phyloP scores from a whole-genome alignment of 2,797 vertebrate species.

The Gymnopithys bicolor region DNA sequence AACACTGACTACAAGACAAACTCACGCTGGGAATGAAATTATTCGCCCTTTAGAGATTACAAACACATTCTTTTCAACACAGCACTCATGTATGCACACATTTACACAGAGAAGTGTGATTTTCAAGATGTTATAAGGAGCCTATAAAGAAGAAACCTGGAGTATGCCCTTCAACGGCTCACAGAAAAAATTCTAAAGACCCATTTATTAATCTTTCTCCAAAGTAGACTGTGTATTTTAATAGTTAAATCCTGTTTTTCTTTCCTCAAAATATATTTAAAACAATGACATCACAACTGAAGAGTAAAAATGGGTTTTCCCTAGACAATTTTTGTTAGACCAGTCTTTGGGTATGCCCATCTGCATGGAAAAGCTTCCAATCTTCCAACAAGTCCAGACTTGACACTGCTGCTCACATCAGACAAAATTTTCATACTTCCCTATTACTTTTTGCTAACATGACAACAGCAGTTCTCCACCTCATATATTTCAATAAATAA shows the following conservation, averaged over 20 bases:
- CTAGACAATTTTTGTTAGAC: not conserved
- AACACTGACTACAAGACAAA: not conserved
- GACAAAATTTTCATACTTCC: not conserved
- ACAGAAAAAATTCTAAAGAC: not conserved
- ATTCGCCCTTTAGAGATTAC: not conserved
- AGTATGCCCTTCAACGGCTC: not conserved
- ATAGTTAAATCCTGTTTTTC: not conserved
- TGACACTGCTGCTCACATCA: not conserved
- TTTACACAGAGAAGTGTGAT: rapidly evolving
- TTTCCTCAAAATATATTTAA: not conserved
- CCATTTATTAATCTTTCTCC: not conserved
- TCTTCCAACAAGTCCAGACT: not conserved
- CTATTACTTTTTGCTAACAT: not conserved
- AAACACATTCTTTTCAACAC: not conserved
- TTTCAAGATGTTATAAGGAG: not conserved
- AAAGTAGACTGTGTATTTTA: not conserved
- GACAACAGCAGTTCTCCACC: not conserved
- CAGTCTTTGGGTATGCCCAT: not conserved
- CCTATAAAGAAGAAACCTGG: not conserved
- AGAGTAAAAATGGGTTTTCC: not conserved
- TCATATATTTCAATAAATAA: not conserved
- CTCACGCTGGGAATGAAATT: not conserved
- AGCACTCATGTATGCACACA: not conserved
- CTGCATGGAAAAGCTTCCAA: not conserved
- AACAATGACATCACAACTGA: not conserved